phyloP scores from a whole-genome alignment of 2,797 vertebrate genomes.

The Rallus crepitans region DNA sequence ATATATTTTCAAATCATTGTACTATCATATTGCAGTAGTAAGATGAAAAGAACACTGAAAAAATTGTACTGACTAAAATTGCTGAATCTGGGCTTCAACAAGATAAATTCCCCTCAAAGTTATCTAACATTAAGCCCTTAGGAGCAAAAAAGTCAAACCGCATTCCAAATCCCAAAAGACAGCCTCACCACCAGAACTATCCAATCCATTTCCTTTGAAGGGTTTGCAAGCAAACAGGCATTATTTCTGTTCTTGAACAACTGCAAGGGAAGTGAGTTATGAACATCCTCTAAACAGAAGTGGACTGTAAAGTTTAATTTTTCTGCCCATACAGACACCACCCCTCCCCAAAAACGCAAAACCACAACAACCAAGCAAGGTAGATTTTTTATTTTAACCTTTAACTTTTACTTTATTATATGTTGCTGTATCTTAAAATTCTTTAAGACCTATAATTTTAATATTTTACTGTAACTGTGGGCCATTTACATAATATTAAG shows the following conservation, averaged over 20 bases:
- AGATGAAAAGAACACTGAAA: conserved; percentile 8
- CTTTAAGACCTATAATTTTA: not conserved
- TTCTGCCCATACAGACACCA: not conserved
- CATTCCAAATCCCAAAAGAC: not conserved
- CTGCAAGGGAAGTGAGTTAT: not conserved
- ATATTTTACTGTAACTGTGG: not conserved
- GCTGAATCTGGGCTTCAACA: not conserved
- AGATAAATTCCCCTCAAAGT: not conserved
- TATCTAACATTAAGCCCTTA: not conserved
- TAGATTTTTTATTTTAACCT: not conserved
- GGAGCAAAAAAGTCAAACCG: not conserved
- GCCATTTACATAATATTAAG: not conserved
- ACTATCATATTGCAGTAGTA: not conserved
- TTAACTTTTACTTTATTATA: not conserved
- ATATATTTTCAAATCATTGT: not conserved
- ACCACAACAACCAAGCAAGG: not conserved
- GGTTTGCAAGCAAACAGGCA: not conserved
- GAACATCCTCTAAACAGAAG: not conserved
- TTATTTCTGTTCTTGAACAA: not conserved
- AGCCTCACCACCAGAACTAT: not conserved
- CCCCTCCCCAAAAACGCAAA: no score
- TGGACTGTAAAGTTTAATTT: not conserved
- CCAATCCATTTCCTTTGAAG: conserved; percentile 8
- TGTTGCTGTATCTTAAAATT: not conserved
- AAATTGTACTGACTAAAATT: not conserved